A percentile compares a stretch with the other conserved stretches of the same genome.
phyloP scores from a whole-genome alignment of 2,113 vertebrate genomes.

The Albula goreensis region DNA sequence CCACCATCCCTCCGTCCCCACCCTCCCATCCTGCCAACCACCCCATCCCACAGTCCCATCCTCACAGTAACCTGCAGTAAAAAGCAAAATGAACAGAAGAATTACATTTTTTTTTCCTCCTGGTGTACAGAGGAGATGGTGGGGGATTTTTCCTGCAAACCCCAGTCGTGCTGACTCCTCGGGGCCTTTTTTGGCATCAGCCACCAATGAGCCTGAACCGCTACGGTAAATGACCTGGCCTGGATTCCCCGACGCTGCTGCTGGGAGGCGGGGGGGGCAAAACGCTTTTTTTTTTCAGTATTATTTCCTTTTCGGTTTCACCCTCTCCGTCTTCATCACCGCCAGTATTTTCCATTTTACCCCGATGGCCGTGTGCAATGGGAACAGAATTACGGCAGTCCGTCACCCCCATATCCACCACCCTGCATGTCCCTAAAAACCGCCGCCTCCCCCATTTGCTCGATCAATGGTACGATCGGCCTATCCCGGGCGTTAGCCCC shows the following conservation, averaged over 20 bases:
- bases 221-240: background rate
- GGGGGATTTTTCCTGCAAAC: background rate
- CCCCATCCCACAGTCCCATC: conserved; percentile 22
- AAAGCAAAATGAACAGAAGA: background rate
- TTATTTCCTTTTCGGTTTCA: conserved; percentile 18
- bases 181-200: background rate
- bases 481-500: conserved; percentile 50
- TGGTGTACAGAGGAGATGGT: too few species aligned
- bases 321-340: conserved; percentile 39
- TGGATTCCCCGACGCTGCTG: background rate
- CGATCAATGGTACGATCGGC: conserved; percentile 64
- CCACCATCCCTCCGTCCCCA: background rate
- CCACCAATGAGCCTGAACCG: background rate
- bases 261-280: background rate
- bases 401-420: too few species aligned
- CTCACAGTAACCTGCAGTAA: background rate
- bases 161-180: background rate
- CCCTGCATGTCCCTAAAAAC: background rate
- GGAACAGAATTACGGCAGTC: conserved; percentile 45
- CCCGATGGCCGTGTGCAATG: conserved; percentile 44
- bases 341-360: conserved; percentile 38
- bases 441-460: conserved; percentile 36
- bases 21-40: too few species aligned
- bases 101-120: too few species aligned
- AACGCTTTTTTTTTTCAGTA: background rate